A percentile compares a stretch with the other conserved stretches of the same genome.
These are phyloP conservation scores for Heliconius hortense DNA, from an alignment of 2,888 invertebrate species.

Conservation along the genomic window DNA sequence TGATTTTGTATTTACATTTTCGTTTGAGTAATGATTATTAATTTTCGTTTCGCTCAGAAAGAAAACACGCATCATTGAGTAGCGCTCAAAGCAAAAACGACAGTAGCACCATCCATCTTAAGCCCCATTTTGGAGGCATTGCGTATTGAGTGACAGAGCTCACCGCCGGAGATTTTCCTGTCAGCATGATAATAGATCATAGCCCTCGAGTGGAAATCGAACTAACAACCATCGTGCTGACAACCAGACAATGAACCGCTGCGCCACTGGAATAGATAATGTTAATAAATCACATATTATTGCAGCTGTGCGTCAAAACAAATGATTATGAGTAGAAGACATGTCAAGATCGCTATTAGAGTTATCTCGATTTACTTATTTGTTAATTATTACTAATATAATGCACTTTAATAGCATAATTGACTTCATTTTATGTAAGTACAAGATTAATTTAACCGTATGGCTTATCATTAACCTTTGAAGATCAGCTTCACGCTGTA, in stretches of 20 bases:
- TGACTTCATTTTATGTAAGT: neutral
- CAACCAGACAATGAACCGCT: no score
- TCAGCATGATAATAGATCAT: neutral
- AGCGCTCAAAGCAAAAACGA: no score
- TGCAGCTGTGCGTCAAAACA: slow-evolving; percentile 38
- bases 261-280: neutral
- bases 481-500: neutral
- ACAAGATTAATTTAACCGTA: neutral
- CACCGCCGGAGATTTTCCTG: no score
- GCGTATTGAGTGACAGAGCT: no score
- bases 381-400: neutral
- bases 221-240: neutral
- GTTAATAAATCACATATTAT: slow-evolving; percentile 14
- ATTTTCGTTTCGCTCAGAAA: no score
- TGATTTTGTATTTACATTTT: no score
- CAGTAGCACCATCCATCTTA: no score
- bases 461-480: neutral
- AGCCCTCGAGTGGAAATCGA: neutral
- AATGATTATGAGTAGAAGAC: slow-evolving; percentile 22
- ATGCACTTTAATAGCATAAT: neutral
- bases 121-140: no score
- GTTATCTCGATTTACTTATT: slow-evolving; percentile 7
- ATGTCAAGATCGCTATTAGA: slow-evolving; percentile 13
- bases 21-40: no score
- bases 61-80: no score